Conservation (phyloP, 1,140 invertebrate genomes). For the Heliconius congener region DNA sequence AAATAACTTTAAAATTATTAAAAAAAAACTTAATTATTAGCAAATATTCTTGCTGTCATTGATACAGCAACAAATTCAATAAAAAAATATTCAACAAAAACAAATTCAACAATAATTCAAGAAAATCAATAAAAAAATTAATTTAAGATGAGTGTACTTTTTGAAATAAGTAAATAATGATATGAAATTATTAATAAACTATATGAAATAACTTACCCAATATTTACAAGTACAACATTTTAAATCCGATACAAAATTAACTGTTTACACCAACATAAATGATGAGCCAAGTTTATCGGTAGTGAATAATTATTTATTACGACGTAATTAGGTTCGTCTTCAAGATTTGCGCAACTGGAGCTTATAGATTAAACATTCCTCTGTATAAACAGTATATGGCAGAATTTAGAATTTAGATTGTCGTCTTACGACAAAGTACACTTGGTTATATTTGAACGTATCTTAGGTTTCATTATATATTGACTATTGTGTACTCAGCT, state of each 20-base stretch:
- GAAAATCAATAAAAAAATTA: too few relatives aligned
- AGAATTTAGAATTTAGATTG: conserved; percentile 4
- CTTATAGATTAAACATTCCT: neutral
- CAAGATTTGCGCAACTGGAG: conserved; percentile 12
- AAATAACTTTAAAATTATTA: too few relatives aligned
- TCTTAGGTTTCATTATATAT: neutral
- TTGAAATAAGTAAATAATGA: neutral
- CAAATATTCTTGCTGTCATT: too few relatives aligned
- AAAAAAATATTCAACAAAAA: too few relatives aligned
- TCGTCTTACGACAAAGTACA: neutral
- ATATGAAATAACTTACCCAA: neutral
- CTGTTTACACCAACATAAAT: neutral
- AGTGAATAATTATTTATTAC: conserved; percentile 20
- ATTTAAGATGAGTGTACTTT: neutral
- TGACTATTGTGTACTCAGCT: neutral
- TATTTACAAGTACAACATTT: neutral
- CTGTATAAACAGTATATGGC: neutral
- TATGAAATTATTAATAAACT: neutral
- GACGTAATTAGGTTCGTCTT: conserved; percentile 11
- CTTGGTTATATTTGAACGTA: neutral
- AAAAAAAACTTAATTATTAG: too few relatives aligned
- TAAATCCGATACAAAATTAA: conserved; percentile 7
- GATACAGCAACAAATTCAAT: too few relatives aligned
- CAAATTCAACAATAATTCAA: too few relatives aligned
- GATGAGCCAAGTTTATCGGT: conserved; percentile 1